These are phyloP conservation scores for Sminthopsis crassicaudata DNA, from an alignment of 2,113 vertebrate species.

Conservation along the genomic window DNA sequence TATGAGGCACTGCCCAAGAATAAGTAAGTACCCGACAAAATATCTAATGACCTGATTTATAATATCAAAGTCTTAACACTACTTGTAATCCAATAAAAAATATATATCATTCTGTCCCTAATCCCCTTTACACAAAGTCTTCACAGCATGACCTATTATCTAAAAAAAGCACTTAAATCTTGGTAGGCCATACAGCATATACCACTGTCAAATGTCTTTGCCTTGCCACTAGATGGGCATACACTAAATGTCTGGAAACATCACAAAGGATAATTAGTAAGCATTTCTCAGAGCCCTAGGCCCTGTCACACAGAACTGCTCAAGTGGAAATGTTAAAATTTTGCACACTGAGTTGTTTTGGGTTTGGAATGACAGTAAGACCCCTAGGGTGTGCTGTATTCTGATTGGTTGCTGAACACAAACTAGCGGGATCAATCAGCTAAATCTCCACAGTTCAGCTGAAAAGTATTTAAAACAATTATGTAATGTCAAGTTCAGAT, in stretches of 20 bases:
- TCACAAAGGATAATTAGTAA: slow-evolving; percentile 69
- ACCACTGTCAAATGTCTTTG: background rate
- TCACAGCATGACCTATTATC: background rate
- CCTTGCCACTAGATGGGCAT: accelerated
- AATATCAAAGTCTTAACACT: background rate
- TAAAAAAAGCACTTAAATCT: background rate
- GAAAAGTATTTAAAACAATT: slow-evolving; percentile 1
- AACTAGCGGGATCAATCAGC: background rate
- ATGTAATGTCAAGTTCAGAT: background rate
- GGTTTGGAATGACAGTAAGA: background rate
- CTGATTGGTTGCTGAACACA: background rate
- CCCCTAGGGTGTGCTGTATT: accelerated
- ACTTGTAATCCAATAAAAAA: background rate
- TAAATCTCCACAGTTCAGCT: background rate
- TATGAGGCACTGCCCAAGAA: background rate
- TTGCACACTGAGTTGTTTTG: background rate
- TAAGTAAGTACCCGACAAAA: background rate
- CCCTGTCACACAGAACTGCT: background rate
- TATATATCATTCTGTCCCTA: background rate
- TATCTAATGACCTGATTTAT: background rate
- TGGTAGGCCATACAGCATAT: background rate
- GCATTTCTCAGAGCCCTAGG: slow-evolving; percentile 66
- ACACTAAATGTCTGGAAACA: slow-evolving; percentile 17
- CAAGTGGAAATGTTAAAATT: slow-evolving; percentile 54
- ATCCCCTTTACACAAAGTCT: background rate